These are phyloP conservation scores for Antheraea mylitta DNA, from an alignment of 1,140 invertebrate genomes.

Conservation along the genomic window DNA sequence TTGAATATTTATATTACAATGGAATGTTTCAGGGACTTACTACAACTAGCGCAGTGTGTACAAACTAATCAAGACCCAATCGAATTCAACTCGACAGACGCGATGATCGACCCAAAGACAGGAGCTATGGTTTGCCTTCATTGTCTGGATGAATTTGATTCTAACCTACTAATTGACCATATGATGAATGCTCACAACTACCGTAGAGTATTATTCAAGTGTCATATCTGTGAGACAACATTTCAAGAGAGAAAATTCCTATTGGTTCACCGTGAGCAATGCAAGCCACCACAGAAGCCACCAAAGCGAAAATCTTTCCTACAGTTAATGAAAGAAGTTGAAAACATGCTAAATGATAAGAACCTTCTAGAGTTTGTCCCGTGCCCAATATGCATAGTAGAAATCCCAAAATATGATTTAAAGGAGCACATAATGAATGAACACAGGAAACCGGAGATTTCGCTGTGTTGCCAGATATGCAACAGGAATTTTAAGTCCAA, in stretches of 20 bases:
- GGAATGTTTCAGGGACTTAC: constrained; percentile 23
- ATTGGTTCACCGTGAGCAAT: constrained; percentile 21
- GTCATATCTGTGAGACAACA: constrained; percentile 20
- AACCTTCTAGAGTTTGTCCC: constrained; percentile 20
- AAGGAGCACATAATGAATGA: constrained; percentile 29
- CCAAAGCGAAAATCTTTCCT: constrained; percentile 25
- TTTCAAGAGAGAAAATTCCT: constrained; percentile 28
- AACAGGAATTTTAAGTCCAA: constrained; percentile 31
- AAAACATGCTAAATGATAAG: constrained; percentile 15
- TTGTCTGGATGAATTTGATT: constrained; percentile 29
- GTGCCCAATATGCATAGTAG: constrained; percentile 32
- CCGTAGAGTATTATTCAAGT: constrained; percentile 27
- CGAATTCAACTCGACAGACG: constrained; percentile 31
- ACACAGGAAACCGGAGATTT: constrained; percentile 29
- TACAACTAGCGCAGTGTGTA: constrained; percentile 32
- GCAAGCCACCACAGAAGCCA: constrained; percentile 21
- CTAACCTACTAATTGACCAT: constrained; percentile 20
- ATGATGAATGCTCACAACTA: constrained; percentile 33
- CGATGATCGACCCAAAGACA: constrained; percentile 26
- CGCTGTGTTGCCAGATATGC: constrained; percentile 27
- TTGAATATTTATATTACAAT: no score
- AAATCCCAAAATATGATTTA: constrained; percentile 26
- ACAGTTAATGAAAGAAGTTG: constrained; percentile 31
- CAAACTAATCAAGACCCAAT: constrained; percentile 30
- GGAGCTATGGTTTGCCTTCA: constrained; percentile 30